Percentiles rank a stretch among this genome's conserved stretches.
These are phyloP conservation scores for Rutpela maculata DNA, from an alignment of 2,888 invertebrate species.

Conservation along the genomic window DNA sequence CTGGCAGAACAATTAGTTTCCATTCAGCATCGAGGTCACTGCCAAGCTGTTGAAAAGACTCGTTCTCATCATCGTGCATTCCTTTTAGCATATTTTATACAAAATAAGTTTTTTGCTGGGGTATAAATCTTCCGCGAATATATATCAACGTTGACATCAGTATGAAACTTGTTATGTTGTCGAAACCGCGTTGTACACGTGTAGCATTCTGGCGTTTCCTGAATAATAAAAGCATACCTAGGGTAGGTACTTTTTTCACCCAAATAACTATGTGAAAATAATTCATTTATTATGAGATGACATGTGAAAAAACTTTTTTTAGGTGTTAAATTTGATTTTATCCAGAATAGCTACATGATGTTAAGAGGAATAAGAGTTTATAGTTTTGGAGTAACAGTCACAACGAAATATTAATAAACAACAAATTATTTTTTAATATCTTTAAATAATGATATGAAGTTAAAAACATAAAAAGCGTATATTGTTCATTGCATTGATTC, in stretches of 20 bases:
- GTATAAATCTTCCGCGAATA: slow-evolving; percentile 26
- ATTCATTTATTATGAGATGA: background rate
- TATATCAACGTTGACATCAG: slow-evolving; percentile 1
- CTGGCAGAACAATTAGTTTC: slow-evolving; percentile 20
- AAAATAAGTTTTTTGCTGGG: slow-evolving; percentile 22
- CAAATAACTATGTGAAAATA: background rate
- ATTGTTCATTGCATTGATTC: no score
- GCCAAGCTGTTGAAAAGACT: slow-evolving; percentile 7
- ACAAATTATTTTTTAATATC: no score
- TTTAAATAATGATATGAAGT: no score
- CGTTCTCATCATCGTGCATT: background rate
- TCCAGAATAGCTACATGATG: no score
- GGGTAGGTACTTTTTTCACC: background rate
- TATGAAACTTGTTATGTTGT: slow-evolving; percentile 1
- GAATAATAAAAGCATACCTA: background rate
- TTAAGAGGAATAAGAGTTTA: no score
- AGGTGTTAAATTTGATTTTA: no score
- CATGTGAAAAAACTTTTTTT: background rate
- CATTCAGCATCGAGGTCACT: slow-evolving; percentile 5
- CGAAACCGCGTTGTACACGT: background rate
- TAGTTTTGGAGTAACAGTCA: no score
- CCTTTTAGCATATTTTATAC: slow-evolving; percentile 1
- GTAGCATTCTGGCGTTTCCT: background rate
- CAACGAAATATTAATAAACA: no score
- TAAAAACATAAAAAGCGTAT: no score